A percentile compares a stretch with the other conserved stretches of the same genome.
phyloP scores from a whole-genome alignment of 2,888 invertebrate species.

The Tetranychus truncatus region DNA sequence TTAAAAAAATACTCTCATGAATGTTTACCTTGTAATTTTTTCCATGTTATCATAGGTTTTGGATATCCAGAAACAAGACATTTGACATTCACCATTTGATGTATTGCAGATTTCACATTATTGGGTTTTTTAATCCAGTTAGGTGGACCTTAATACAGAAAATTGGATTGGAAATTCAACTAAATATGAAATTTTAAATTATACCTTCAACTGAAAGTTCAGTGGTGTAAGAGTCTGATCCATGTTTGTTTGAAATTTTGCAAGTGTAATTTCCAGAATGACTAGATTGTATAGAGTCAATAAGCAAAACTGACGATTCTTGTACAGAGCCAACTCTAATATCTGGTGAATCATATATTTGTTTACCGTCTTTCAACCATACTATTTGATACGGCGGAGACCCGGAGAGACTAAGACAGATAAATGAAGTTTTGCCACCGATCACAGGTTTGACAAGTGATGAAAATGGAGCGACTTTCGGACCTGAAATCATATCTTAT shows the following conservation, averaged over 20 bases:
- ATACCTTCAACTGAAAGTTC: not conserved
- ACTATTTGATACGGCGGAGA: slow-evolving; percentile 26
- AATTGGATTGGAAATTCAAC: not conserved
- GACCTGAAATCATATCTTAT: not conserved
- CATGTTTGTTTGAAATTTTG: not conserved
- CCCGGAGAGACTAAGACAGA: slow-evolving; percentile 15
- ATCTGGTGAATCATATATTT: not conserved
- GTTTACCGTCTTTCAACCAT: slow-evolving; percentile 32
- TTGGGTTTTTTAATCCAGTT: not conserved
- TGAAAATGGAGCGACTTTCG: not conserved
- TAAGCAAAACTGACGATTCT: slow-evolving; percentile 11
- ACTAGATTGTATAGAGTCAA: not conserved
- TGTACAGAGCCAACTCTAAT: slow-evolving; percentile 22
- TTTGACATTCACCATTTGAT: not conserved
- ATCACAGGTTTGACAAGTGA: not conserved
- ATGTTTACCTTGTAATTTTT: not conserved
- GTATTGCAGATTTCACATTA: not conserved
- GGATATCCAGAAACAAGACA: not conserved
- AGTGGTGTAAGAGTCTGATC: not conserved
- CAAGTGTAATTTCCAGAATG: not conserved
- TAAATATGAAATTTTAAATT: not conserved
- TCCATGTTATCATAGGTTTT: not conserved
- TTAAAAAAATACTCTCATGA: not conserved
- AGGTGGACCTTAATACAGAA: not conserved
- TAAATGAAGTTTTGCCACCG: not conserved